Evolutionary conservation across 2,888 invertebrate genomes (phyloP), one percentile per base, ranked within the genome.

Genomic region (Aleiodes alternator): DNA sequence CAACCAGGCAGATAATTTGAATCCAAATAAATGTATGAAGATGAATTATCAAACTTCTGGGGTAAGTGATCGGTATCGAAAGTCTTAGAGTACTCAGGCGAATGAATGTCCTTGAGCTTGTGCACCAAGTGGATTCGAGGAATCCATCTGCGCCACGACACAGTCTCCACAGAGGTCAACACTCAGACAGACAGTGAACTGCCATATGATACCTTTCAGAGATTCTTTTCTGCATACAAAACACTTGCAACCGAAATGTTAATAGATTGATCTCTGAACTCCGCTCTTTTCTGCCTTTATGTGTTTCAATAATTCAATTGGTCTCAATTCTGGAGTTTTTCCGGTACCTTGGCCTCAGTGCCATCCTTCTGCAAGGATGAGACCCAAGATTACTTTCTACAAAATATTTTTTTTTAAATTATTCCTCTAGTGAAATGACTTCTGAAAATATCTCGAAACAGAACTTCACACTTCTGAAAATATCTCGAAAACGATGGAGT

Each of bases 121-220:
- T 92, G 92, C 5, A 84, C 92, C 92, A 14, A 85, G 80, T 12
- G 88, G 90, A 76, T 88, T 88, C 29, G 87, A 84, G 4, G 90
- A 87, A 77, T 91, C 90, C 79, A 93, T 81, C 84, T 93, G 93
- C 2, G 91, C 88, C 0, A 93, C 85, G 1, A 93, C 91, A 82
- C 94, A 94, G 82, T 93, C 93, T 0, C 91, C 91, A 82, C 95
- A 95, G 81, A 93, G 92, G 86, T 94, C 93, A 0, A 94, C 87
- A 55, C 86, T 84, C 59, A 90, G 89, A 82, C 95, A 95, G 72
- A 92, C 92, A 34, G 90, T 89, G 83, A 95, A 96, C 82, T 94
- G 93, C 94, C 95, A 95, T 73, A 94, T 90, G 11, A 92, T 91
- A 11, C 94, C 94, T 29, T 90, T 88, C 66, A 94, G 92, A 0